These are phyloP conservation scores for Kryphioiulus occultus DNA, from an alignment of 2,888 invertebrate genomes.

Conservation along the genomic window DNA sequence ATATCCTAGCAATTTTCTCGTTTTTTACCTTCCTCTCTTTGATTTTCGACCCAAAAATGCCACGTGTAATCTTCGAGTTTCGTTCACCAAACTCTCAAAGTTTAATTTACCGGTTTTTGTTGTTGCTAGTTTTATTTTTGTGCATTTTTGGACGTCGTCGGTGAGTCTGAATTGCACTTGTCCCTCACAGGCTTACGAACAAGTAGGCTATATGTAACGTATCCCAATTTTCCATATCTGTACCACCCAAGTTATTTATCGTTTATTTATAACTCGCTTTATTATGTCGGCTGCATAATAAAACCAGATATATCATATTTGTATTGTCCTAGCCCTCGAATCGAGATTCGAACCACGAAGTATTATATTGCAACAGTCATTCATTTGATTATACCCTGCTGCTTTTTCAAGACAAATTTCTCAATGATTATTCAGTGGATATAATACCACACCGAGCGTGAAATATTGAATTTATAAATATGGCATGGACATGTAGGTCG, in stretches of 20 bases:
- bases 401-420: constrained; percentile 25
- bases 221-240: constrained; percentile 32
- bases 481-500: background rate
- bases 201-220: background rate
- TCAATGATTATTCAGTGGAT: background rate
- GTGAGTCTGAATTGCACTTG: background rate
- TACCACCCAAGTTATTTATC: constrained; percentile 40
- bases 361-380: background rate
- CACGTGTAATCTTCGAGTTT: background rate
- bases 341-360: background rate
- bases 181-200: background rate
- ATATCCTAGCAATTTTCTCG: background rate
- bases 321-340: constrained; percentile 1
- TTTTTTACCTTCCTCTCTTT: background rate
- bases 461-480: constrained; percentile 22
- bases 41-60: constrained; percentile 37
- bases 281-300: constrained; percentile 32
- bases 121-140: background rate
- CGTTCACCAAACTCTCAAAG: background rate
- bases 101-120: background rate
- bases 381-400: background rate
- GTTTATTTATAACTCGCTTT: background rate
- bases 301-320: background rate
- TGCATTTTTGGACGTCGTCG: background rate
- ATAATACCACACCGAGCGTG: constrained; percentile 25